Conservation (phyloP, 2,888 invertebrate species). For the Lasius fuliginosus region DNA sequence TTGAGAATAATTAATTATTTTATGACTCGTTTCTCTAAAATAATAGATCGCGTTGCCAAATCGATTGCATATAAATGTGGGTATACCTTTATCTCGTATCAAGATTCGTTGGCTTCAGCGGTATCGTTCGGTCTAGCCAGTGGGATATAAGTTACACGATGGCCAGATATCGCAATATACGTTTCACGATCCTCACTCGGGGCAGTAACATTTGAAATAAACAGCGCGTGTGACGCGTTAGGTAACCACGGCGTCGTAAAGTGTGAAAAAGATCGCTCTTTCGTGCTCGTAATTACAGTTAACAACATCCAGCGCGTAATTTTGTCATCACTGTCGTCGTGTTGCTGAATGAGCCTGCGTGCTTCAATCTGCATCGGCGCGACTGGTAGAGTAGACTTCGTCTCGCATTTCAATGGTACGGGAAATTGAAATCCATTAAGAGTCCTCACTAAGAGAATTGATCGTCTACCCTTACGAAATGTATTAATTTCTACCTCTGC, state of each 20-base stretch:
- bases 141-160: constrained; percentile 43
- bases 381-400: background rate
- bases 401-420: constrained; percentile 11
- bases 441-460: background rate
- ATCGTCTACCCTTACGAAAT: background rate
- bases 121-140: constrained; percentile 44
- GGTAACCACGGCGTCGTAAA: constrained; percentile 17
- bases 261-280: constrained; percentile 19
- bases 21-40: background rate
- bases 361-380: constrained; percentile 4
- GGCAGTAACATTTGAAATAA: constrained; percentile 26
- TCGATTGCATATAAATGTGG: background rate
- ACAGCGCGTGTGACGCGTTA: constrained; percentile 25
- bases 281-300: constrained; percentile 37
- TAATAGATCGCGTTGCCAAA: background rate
- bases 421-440: constrained; percentile 19
- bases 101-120: background rate
- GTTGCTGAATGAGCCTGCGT: background rate
- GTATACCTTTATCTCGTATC: constrained; percentile 2
- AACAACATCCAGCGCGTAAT: constrained; percentile 34
- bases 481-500: background rate
- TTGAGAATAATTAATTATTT: background rate
- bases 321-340: constrained; percentile 36
- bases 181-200: constrained; percentile 13
- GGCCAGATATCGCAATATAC: constrained; percentile 32